A percentile compares a stretch with the other conserved stretches of the same genome.
Evolutionary conservation across 2,797 vertebrate genomes (phyloP).

Genomic region (Choloepus didactylus): DNA sequence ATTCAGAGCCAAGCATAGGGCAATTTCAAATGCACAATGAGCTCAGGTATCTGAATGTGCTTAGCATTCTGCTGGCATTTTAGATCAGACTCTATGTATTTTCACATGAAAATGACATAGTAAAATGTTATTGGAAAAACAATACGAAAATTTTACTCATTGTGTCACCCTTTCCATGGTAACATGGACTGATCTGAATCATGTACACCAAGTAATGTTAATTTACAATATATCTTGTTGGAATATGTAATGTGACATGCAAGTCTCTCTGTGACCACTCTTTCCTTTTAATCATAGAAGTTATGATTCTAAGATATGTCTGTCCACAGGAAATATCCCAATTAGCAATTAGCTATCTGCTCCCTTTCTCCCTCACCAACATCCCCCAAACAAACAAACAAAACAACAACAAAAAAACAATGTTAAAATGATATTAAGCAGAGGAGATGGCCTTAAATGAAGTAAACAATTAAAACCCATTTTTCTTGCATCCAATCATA

Average conservation of each 20-base stretch:
- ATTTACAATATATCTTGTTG: background rate
- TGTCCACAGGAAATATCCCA: background rate
- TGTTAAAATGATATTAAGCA: constrained; percentile 21
- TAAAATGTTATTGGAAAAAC: constrained; percentile 33
- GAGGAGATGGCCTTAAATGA: background rate
- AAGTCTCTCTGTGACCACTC: background rate
- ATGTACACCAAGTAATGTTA: background rate
- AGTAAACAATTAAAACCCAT: background rate
- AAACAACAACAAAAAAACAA: background rate
- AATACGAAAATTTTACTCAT: background rate
- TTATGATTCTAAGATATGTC: background rate
- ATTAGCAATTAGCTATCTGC: background rate
- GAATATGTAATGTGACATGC: background rate
- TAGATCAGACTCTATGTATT: background rate
- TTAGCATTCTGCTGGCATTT: constrained; percentile 52
- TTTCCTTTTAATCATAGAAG: background rate
- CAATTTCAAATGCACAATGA: constrained; percentile 74
- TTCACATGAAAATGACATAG: constrained; percentile 8
- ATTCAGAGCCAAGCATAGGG: constrained; percentile 64
- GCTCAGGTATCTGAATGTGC: constrained; percentile 51
- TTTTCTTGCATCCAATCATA: background rate
- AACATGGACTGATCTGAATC: background rate
- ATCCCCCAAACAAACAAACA: too few species aligned
- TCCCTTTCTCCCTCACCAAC: background rate
- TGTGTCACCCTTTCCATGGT: background rate